A percentile compares a stretch with the other conserved stretches of the same genome.
Evolutionary conservation across 1,140 invertebrate species (phyloP).

Genomic region (Caenorhabditis brenneri): DNA sequence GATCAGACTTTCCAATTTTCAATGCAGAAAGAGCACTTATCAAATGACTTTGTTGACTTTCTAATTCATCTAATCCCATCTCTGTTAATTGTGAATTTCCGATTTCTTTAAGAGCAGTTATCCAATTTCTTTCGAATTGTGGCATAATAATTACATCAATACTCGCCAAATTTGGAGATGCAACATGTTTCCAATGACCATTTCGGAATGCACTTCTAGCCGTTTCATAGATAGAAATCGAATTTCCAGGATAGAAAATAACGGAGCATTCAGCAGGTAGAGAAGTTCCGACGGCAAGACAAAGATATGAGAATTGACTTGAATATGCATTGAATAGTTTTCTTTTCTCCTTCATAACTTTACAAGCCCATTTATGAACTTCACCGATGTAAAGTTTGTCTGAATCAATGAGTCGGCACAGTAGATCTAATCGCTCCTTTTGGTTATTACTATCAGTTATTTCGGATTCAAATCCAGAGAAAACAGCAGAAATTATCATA

Average conservation of each 20-base stretch:
- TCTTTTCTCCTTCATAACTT: background rate
- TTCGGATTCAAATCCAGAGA: background rate
- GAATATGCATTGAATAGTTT: background rate
- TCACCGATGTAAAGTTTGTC: conserved; percentile 22
- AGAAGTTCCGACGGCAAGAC: background rate
- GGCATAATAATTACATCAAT: background rate
- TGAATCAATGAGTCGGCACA: background rate
- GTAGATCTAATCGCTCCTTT: background rate
- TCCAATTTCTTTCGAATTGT: conserved; percentile 11
- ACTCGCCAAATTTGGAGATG: background rate
- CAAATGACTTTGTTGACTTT: background rate
- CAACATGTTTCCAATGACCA: conserved; percentile 3
- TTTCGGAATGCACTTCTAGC: conserved; percentile 20
- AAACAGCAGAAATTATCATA: background rate
- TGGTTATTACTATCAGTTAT: background rate
- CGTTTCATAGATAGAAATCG: background rate
- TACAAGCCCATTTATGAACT: conserved; percentile 14
- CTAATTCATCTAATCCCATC: background rate
- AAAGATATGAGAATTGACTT: conserved; percentile 11
- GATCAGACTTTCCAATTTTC: background rate
- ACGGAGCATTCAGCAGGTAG: background rate
- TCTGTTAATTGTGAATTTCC: background rate
- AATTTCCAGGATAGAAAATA: background rate
- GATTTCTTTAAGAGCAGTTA: conserved; percentile 5
- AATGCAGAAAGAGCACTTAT: background rate